A percentile compares a stretch with the other conserved stretches of the same genome.
Conservation (phyloP, 2,113 vertebrate genomes). For the Phalacrocorax pelagicus region DNA sequence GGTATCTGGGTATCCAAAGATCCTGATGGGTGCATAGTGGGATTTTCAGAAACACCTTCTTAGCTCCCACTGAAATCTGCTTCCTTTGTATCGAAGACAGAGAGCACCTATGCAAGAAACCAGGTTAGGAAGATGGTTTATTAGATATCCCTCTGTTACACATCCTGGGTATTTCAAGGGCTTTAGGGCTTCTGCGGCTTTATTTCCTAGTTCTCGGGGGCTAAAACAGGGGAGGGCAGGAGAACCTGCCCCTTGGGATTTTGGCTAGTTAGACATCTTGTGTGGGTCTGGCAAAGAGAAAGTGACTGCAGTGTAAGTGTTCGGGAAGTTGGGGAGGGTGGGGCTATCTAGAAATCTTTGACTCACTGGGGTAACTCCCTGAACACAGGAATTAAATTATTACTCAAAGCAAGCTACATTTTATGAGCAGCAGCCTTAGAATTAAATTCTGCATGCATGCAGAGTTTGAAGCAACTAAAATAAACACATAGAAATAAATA, state of each 20-base stretch:
- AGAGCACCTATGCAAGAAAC: not conserved
- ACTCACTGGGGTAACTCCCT: conserved; percentile 76
- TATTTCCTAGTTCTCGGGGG: not conserved
- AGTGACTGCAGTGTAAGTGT: conserved; percentile 51
- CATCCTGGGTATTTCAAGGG: not conserved
- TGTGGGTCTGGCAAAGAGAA: conserved; percentile 62
- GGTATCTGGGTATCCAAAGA: not conserved
- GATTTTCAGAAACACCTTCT: not conserved
- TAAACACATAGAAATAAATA: not conserved
- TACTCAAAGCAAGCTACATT: conserved; percentile 31
- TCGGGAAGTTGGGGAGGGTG: conserved; percentile 75
- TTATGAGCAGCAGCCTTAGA: conserved; percentile 10
- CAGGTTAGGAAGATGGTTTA: not conserved
- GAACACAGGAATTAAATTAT: conserved; percentile 64
- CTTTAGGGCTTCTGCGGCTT: not conserved
- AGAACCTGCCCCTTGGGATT: conserved; percentile 31
- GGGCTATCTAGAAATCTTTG: conserved; percentile 71
- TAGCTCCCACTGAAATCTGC: not conserved
- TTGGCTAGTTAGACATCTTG: conserved; percentile 33
- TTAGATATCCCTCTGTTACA: not conserved
- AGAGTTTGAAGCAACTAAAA: not conserved
- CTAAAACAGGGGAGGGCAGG: not conserved
- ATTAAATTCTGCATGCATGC: not conserved
- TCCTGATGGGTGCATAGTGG: rapidly evolving
- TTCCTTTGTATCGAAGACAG: not conserved